Base-by-base conservation (phyloP, 2,797 vertebrate species). In the Propithecus deckenii region DNA sequence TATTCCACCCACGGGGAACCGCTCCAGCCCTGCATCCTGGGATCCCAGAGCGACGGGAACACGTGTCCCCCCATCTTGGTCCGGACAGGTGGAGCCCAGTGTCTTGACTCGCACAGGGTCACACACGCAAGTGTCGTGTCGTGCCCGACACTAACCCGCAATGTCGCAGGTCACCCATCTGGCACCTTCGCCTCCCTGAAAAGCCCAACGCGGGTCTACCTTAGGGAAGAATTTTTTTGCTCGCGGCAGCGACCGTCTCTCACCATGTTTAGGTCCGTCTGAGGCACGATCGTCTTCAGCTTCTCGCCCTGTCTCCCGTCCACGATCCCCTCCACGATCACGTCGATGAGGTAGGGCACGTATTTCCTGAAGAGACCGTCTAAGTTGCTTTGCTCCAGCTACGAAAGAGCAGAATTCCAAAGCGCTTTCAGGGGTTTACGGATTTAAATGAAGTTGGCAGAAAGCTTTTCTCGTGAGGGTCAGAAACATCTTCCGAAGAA, bases 261-360 rank as follows among this genome's bases (percentile, higher is more conserved):
- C 97, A 99, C 99, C 99, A 99, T 99, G 95, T 99, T 99, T 46
- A 99, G 98, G 97, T 99, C 99, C 28, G 99, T 99, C 98, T 99
- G 99, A 57, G 99, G 99, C 71, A 99, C 98, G 50, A 99, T 98
- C 2, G 99, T 99, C 98, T 99, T 99, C 95, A 99, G 98, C 96
- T 98, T 99, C 96, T 99, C 97, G 50, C 98, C 99, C 48, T 99
- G 99, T 96, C 97, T 99, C 14, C 99, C 99, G 0, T 99, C 99
- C 87, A 99, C 98, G 17, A 99, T 96, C 57, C 99, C 99, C 38
- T 99, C 99, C 90, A 99, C 95, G 55, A 99, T 99, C 99, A 99
- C 98, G 48, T 99, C 99, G 25, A 99, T 99, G 89, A 99, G 99
- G n/a, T 86, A 97, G 50, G 99, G 99, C 48, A 99, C 99, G 0